These are phyloP conservation scores for Anabas testudineus DNA, from an alignment of 2,797 vertebrate genomes.

Conservation along the genomic window DNA sequence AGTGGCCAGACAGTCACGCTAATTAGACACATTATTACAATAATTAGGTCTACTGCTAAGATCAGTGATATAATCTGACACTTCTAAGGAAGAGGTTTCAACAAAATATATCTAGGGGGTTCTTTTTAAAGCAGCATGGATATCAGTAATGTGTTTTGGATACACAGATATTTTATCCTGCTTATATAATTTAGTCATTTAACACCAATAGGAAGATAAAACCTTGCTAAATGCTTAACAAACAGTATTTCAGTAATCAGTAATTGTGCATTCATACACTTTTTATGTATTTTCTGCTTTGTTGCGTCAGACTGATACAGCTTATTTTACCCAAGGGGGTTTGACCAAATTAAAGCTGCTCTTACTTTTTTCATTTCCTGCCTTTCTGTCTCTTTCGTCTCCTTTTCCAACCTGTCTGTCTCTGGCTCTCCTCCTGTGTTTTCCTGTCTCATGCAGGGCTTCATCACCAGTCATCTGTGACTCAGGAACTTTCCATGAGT, in stretches of 20 bases:
- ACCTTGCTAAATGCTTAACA: not conserved
- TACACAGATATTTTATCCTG: not conserved
- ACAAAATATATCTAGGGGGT: not conserved
- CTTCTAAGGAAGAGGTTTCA: not conserved
- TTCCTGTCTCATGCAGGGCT: constrained; percentile 37
- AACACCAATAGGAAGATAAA: not conserved
- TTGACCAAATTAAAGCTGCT: constrained; percentile 9
- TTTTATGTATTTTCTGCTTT: not conserved
- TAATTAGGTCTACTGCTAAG: not conserved
- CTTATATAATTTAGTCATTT: not conserved
- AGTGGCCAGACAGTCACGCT: not conserved
- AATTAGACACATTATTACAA: not conserved
- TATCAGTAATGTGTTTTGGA: not conserved
- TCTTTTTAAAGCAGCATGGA: not conserved
- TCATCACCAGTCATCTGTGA: constrained; percentile 34
- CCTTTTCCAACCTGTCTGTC: not conserved
- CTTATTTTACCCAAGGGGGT: not conserved
- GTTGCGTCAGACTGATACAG: not conserved
- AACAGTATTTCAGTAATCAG: not conserved
- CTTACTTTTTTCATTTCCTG: not conserved
- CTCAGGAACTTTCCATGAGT: constrained; percentile 56
- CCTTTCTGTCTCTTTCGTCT: not conserved
- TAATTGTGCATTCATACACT: not conserved
- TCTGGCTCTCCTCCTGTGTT: constrained; percentile 11
- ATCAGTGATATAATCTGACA: not conserved